Conservation (phyloP, 2,797 vertebrate species). For the Carduelis carduelis region DNA sequence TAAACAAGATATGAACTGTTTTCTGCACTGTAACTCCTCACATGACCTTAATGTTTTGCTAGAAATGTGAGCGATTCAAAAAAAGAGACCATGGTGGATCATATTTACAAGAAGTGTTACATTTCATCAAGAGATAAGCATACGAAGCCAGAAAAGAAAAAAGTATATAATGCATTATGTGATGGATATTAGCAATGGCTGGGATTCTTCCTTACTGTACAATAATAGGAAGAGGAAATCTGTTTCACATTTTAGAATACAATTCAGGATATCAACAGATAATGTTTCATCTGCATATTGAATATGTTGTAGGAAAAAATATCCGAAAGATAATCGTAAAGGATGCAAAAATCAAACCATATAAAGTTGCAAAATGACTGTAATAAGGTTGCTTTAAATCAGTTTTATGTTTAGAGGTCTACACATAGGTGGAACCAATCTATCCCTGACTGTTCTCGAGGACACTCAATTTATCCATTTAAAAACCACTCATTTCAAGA, state of each 20-base stretch:
- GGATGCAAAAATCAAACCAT: not conserved
- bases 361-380: not conserved
- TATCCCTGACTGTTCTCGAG: not conserved
- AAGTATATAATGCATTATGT: not conserved
- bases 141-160: not conserved
- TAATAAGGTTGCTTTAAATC: not conserved
- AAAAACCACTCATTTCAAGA: not conserved
- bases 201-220: not conserved
- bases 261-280: not conserved
- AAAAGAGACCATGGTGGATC: not conserved
- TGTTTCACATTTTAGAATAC: not conserved
- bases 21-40: not conserved
- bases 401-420: not conserved
- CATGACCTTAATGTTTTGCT: not conserved
- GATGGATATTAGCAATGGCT: not conserved
- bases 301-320: not conserved
- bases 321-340: not conserved
- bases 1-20: constrained; percentile 18
- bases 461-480: not conserved
- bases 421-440: not conserved
- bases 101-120: not conserved
- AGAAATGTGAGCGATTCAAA: not conserved
- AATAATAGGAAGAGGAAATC: not conserved
- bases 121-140: not conserved
- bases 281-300: not conserved